phyloP scores from a whole-genome alignment of 1,140 invertebrate species.

The Mercenaria mercenaria region DNA sequence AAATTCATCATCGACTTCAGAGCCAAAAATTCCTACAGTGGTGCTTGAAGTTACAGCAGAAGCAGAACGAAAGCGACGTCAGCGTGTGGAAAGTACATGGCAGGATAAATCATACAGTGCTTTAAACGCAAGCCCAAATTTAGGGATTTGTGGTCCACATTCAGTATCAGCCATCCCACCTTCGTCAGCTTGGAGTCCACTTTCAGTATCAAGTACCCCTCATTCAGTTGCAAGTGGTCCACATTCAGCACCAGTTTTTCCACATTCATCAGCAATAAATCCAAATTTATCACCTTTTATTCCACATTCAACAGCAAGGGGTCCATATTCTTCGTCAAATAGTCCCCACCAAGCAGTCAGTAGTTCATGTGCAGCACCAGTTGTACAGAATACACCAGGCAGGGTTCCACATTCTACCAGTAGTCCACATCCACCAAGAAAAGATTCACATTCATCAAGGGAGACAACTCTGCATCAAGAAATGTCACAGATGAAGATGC shows the following conservation, averaged over 20 bases:
- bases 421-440: neutral
- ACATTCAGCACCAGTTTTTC: neutral
- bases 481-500: slow-evolving; percentile 24
- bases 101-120: neutral
- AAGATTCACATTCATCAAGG: neutral
- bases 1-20: neutral
- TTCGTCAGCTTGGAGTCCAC: neutral
- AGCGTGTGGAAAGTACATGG: neutral
- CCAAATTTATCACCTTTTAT: neutral
- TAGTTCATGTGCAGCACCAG: neutral
- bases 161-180: neutral
- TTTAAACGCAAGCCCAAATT: neutral
- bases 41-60: slow-evolving; percentile 33
- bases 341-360: neutral
- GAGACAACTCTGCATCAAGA: neutral
- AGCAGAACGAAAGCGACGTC: neutral
- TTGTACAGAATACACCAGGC: neutral
- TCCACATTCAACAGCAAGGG: neutral
- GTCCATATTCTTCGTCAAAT: neutral
- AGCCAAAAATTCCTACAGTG: slow-evolving; percentile 39
- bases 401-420: neutral
- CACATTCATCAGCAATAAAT: neutral
- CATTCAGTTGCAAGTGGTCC: neutral
- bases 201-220: neutral
- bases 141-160: neutral